Base-by-base conservation (phyloP, 2,113 vertebrate genomes). In the Anarhynchus alexandrinus region DNA sequence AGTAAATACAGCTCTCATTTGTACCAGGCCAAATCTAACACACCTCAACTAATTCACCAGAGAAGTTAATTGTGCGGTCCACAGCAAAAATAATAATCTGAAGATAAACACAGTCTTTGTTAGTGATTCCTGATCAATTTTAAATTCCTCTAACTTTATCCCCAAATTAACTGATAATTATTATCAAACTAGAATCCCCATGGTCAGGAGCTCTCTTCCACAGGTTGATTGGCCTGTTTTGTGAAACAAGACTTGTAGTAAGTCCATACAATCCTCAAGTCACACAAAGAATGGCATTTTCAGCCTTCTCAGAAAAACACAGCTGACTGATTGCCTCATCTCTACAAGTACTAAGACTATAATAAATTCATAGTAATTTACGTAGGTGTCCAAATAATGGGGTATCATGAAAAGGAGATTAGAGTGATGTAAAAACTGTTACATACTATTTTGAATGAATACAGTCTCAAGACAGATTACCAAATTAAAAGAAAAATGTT, bases 401-500 rank as follows among this genome's bases (percentile, higher is more conserved):
- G 26, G 23, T 52, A 70, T 69, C 92, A 89, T 76, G 71, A 86
- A 95, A 59, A 82, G 58, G 76, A 78, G 58, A 87, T 65, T 55
- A 87, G 73, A 82, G 62, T 0, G 0, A 61, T 69, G 32, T 74
- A 82, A 86, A 73, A 87, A 62, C 16, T 45, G 13, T 40, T 92
- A 25, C 25, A 30, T 79, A 32, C 8, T 30, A 15, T 42, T 95
- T 83, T 92, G 69, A 81, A 51, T 57, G 4, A 95, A 83, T 32
- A 62, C 19, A 67, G 8, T 62, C 59, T 86, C 64, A 61, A 73
- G 36, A 78, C 15, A 91, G 32, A 90, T 92, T 83, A 86, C 13
- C 54, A 94, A 95, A 94, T 85, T 78, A 87, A 73, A 51, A 95
- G 9, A n/a, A 89, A 95, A 95, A 88, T 65, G 10, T 81, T 96